A percentile compares a stretch with the other conserved stretches of the same genome.
Conservation (phyloP, 2,113 vertebrate genomes). For the Micronycteris hirsuta region DNA sequence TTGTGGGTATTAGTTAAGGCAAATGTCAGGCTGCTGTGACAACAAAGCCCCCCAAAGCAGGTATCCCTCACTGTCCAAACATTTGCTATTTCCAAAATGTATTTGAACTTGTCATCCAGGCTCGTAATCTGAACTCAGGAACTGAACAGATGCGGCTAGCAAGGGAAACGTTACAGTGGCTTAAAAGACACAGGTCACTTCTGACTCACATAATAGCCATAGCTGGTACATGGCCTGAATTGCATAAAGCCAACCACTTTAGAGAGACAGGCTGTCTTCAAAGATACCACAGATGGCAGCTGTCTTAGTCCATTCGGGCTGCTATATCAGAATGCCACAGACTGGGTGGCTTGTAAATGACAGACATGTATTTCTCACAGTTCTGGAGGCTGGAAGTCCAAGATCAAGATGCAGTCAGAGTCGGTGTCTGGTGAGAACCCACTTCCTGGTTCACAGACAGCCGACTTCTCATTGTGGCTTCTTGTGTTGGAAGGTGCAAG, state of each 20-base stretch:
- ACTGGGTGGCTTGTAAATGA: background rate
- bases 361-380: background rate
- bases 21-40: background rate
- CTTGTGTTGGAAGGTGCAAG: background rate
- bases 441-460: background rate
- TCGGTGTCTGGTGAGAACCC: background rate
- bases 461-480: background rate
- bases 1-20: background rate
- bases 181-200: background rate
- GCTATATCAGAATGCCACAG: background rate
- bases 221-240: background rate
- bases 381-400: background rate
- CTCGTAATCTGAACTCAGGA: background rate
- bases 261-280: background rate
- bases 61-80: background rate
- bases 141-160: background rate
- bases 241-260: background rate
- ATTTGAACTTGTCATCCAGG: too few relatives aligned
- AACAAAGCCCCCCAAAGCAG: background rate
- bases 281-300: background rate
- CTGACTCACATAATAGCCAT: background rate
- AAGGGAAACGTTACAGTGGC: background rate
- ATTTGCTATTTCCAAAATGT: background rate
- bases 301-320: background rate
- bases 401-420: background rate